These are phyloP conservation scores for Apantesis nais DNA, from an alignment of 2,888 invertebrate species.

Conservation along the genomic window DNA sequence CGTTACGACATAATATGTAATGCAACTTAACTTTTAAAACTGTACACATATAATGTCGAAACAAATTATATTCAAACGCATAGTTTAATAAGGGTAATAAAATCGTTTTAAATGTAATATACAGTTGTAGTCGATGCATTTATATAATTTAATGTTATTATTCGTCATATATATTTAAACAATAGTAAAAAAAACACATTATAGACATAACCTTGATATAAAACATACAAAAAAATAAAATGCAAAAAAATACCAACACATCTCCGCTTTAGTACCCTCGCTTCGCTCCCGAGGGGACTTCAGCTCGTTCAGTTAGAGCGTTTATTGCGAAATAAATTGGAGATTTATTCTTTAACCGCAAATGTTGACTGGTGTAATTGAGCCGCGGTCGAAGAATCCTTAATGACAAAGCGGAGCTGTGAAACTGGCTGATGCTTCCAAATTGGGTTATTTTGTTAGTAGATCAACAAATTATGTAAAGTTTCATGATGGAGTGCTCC, in stretches of 20 bases:
- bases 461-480: constrained; percentile 39
- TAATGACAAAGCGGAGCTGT: constrained; percentile 38
- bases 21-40: too few species aligned
- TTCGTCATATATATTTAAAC: background rate
- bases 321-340: constrained; percentile 50
- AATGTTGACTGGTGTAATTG: constrained; percentile 43
- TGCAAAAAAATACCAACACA: constrained; percentile 1
- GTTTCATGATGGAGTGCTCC: constrained; percentile 25
- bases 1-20: too few species aligned
- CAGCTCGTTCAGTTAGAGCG: constrained; percentile 16
- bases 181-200: background rate
- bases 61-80: too few species aligned
- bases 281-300: constrained; percentile 30
- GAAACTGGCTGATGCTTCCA: constrained; percentile 34
- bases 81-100: background rate
- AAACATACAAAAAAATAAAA: background rate
- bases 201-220: background rate
- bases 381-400: constrained; percentile 39
- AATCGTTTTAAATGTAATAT: background rate
- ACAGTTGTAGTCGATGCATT: background rate
- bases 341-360: constrained; percentile 44
- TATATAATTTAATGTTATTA: background rate
- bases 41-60: too few species aligned
- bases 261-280: constrained; percentile 13
- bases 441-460: constrained; percentile 45